Conservation (phyloP, 2,797 vertebrate genomes). For the Cirrhinus mrigala region DNA sequence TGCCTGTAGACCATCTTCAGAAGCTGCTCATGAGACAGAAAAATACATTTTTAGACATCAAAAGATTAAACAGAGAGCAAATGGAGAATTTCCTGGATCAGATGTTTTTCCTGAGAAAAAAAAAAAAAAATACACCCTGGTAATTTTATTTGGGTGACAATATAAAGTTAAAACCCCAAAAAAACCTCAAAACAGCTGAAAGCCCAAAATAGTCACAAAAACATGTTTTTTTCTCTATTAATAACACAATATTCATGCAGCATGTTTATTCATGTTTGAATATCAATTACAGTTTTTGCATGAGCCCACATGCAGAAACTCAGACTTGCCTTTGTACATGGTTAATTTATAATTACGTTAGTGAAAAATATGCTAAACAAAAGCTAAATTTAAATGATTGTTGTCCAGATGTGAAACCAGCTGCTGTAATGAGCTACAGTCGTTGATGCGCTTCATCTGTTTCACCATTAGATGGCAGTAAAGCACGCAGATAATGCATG, state of each 20-base stretch:
- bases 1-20: slow-evolving; percentile 87
- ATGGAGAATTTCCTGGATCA: not conserved
- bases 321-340: not conserved
- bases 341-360: not conserved
- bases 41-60: not conserved
- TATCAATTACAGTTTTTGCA: not conserved
- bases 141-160: not conserved
- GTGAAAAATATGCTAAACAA: not conserved
- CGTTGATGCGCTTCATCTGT: no score
- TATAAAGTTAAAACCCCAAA: not conserved
- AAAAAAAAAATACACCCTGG: no score
- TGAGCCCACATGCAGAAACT: not conserved
- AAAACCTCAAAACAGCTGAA: not conserved
- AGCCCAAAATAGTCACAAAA: not conserved
- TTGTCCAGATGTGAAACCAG: no score
- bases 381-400: no score
- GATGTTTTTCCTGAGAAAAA: not conserved
- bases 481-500: no score
- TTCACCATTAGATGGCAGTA: no score
- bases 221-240: not conserved
- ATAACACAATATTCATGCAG: not conserved
- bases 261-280: not conserved
- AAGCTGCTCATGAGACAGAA: slow-evolving; percentile 69
- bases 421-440: no score
- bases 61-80: not conserved